Percentiles rank a stretch among this genome's conserved stretches.
Evolutionary conservation across 53 echinoderm and acorn worm species (phyloP).

Genomic region (Echinarachnius parma): DNA sequence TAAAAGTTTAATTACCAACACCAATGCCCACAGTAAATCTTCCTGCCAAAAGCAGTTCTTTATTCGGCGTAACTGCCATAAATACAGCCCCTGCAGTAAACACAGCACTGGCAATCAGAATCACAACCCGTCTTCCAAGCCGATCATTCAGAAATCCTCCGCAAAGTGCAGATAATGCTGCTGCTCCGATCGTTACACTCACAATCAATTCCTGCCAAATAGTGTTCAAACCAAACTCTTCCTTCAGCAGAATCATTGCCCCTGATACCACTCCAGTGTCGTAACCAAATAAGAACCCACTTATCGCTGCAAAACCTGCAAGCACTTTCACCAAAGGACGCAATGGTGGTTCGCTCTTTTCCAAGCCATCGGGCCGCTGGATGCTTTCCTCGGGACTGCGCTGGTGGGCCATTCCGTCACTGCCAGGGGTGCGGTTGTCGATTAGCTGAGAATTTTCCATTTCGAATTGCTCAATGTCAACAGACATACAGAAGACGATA

Average conservation of each 20-base stretch:
- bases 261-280: conserved; percentile 98
- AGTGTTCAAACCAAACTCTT: conserved; percentile 66
- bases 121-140: conserved; percentile 73
- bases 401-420: too few species aligned
- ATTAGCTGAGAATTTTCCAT: too few species aligned
- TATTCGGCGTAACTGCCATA: conserved; percentile 60
- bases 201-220: conserved; percentile 93
- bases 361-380: neutral
- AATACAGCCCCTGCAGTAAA: conserved; percentile 70
- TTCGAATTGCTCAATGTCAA: too few species aligned
- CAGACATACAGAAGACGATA: too few species aligned
- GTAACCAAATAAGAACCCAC: conserved; percentile 94
- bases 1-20: conserved; percentile 88
- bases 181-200: conserved; percentile 85
- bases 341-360: neutral
- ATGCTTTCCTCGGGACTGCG: neutral
- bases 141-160: conserved; percentile 70
- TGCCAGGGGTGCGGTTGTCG: too few species aligned
- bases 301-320: conserved; percentile 77
- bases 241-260: conserved; percentile 78
- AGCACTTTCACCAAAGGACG: conserved; percentile 57
- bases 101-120: conserved; percentile 67
- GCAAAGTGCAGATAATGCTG: conserved; percentile 66
- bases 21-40: conserved; percentile 78
- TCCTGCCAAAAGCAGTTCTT: conserved; percentile 64